Conservation (phyloP, 2,113 vertebrate genomes). For the Cricetomys ansorgei region DNA sequence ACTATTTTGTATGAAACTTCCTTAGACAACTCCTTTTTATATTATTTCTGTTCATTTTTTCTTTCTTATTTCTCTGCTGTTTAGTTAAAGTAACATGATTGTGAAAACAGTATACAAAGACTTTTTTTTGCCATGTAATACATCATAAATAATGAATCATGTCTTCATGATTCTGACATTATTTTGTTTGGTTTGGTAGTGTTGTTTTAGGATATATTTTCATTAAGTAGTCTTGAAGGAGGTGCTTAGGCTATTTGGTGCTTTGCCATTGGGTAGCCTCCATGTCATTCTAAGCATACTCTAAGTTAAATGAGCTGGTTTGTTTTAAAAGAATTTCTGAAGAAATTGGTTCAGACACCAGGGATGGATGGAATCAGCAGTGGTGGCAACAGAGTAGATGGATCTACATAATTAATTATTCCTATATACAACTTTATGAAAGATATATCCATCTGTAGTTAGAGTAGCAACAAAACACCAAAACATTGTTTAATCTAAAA, state of each 20-base stretch:
- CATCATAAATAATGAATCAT: neutral
- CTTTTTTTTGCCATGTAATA: neutral
- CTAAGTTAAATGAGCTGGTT: neutral
- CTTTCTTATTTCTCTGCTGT: neutral
- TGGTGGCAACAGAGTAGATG: neutral
- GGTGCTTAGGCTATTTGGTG: neutral
- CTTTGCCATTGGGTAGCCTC: too few relatives aligned
- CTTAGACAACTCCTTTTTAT: neutral
- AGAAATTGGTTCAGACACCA: neutral
- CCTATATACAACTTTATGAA: neutral
- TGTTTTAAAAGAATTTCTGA: neutral
- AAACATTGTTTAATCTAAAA: neutral
- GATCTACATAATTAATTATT: neutral
- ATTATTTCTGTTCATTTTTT: neutral
- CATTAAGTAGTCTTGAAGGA: too few relatives aligned
- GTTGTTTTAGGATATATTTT: neutral
- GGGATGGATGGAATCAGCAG: neutral
- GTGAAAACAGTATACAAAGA: neutral
- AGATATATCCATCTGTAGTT: neutral
- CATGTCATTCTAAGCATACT: accelerated
- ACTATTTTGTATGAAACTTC: neutral
- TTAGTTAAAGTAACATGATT: neutral
- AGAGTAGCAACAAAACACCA: neutral
- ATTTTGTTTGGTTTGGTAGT: neutral
- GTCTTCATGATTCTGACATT: neutral